These are phyloP conservation scores for Poeciliopsis turneri DNA, from an alignment of 2,797 vertebrate genomes.

Conservation along the genomic window DNA sequence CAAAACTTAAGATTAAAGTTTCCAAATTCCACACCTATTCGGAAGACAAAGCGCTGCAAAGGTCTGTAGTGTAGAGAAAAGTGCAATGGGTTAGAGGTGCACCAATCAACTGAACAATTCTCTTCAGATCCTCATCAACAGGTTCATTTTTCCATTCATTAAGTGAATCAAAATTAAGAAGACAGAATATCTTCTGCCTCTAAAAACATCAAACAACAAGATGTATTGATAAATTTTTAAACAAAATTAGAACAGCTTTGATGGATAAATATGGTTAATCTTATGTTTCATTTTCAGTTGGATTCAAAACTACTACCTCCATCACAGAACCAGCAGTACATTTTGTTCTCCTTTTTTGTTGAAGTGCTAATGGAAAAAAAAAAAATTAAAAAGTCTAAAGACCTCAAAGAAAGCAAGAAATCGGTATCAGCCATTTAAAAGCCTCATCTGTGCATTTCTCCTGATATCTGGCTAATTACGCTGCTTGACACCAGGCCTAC, in stretches of 20 bases:
- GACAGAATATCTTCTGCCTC: background rate
- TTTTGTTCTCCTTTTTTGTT: background rate
- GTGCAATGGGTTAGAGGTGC: slow-evolving; percentile 44
- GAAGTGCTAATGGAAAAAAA: background rate
- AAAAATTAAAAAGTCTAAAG: background rate
- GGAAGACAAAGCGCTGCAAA: slow-evolving; percentile 70
- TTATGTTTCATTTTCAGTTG: background rate
- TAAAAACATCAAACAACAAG: background rate
- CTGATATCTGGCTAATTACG: slow-evolving; percentile 56
- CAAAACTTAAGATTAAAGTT: slow-evolving; percentile 7
- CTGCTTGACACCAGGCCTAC: slow-evolving; percentile 63
- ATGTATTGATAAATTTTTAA: background rate
- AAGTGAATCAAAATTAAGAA: background rate
- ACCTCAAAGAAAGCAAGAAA: background rate
- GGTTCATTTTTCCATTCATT: background rate
- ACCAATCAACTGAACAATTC: background rate
- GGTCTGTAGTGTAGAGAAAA: slow-evolving; percentile 60
- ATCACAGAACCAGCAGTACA: background rate
- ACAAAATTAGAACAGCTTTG: background rate
- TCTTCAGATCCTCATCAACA: background rate
- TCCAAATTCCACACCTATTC: slow-evolving; percentile 47
- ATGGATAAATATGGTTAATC: background rate
- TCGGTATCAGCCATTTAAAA: background rate
- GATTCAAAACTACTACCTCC: background rate
- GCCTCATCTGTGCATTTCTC: background rate